A percentile compares a stretch with the other conserved stretches of the same genome.
Conservation (phyloP, 2,888 invertebrate genomes). For the Portevinia maculata region DNA sequence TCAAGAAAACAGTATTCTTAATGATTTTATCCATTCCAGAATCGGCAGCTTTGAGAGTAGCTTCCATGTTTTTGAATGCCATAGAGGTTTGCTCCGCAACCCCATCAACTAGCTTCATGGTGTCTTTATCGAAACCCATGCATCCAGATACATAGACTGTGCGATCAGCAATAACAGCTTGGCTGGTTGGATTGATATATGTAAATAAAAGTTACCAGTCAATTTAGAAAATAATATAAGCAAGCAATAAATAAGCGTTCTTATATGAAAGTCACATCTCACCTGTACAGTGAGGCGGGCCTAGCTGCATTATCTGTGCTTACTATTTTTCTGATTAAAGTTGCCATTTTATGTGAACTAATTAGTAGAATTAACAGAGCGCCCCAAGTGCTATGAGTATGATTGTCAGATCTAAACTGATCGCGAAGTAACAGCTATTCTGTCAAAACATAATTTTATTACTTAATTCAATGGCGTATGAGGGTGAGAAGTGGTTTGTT, state of each 20-base stretch:
- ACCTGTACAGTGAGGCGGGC: constrained; percentile 93
- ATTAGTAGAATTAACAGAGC: background rate
- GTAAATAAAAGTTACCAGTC: no score
- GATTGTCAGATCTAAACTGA: constrained; percentile 45
- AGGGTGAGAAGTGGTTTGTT: background rate
- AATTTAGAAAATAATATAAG: no score
- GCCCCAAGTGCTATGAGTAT: constrained; percentile 7
- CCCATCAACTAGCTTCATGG: constrained; percentile 88
- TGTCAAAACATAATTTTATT: background rate
- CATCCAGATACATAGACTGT: constrained; percentile 95
- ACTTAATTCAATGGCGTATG: constrained; percentile 25
- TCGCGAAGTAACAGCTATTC: constrained; percentile 3
- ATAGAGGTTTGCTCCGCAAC: constrained; percentile 90
- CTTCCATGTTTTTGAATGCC: constrained; percentile 90
- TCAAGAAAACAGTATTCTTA: constrained; percentile 92
- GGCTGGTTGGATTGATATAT: no score
- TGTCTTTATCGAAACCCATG: constrained; percentile 89
- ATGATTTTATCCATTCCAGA: constrained; percentile 89
- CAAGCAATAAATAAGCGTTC: no score
- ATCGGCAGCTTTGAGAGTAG: constrained; percentile 89
- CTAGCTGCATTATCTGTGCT: constrained; percentile 87
- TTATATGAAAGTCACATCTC: no score
- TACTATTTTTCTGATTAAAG: constrained; percentile 85
- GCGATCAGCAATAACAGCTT: constrained; percentile 92
- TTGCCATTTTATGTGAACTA: constrained; percentile 77